Percentiles rank a stretch among this genome's conserved stretches.
Conservation (phyloP, 1,140 invertebrate species). For the Drosophila pachea region DNA sequence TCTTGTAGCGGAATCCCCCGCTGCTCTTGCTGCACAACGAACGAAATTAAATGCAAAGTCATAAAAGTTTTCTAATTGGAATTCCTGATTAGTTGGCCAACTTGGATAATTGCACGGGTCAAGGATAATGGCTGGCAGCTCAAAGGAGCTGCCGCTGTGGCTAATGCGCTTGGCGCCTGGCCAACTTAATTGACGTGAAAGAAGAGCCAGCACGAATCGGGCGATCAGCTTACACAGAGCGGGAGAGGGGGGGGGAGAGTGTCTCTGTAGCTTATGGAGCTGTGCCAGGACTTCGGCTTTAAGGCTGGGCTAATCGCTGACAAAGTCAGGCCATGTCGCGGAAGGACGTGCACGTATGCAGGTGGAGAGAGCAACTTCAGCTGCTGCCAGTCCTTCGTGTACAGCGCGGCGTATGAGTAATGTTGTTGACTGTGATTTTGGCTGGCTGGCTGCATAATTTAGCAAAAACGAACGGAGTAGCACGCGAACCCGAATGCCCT, state of each 20-base stretch:
- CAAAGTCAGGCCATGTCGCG: constrained; percentile 20
- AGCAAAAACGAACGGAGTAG: constrained; percentile 45
- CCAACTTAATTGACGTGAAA: constrained; percentile 2
- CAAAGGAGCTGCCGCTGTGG: not conserved
- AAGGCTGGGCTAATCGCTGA: constrained; percentile 46
- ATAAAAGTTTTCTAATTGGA: constrained; percentile 60
- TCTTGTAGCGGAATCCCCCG: constrained; percentile 74
- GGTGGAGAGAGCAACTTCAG: constrained; percentile 22
- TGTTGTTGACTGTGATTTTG: constrained; percentile 74
- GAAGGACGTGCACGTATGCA: constrained; percentile 2
- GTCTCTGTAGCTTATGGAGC: no score
- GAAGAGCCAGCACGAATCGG: no score
- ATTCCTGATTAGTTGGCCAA: constrained; percentile 50
- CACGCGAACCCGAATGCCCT: constrained; percentile 14
- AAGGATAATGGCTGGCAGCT: constrained; percentile 20
- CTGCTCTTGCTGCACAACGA: constrained; percentile 58
- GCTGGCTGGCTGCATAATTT: constrained; percentile 65
- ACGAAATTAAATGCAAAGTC: constrained; percentile 1
- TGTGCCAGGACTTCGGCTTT: not conserved
- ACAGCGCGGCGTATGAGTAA: constrained; percentile 71
- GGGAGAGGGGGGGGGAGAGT: no score
- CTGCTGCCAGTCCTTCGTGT: constrained; percentile 32
- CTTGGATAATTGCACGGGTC: constrained; percentile 22
- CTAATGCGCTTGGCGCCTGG: not conserved
- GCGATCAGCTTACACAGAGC: no score